phyloP scores from a whole-genome alignment of 2,888 invertebrate genomes.

The Stratiomys singularior region DNA sequence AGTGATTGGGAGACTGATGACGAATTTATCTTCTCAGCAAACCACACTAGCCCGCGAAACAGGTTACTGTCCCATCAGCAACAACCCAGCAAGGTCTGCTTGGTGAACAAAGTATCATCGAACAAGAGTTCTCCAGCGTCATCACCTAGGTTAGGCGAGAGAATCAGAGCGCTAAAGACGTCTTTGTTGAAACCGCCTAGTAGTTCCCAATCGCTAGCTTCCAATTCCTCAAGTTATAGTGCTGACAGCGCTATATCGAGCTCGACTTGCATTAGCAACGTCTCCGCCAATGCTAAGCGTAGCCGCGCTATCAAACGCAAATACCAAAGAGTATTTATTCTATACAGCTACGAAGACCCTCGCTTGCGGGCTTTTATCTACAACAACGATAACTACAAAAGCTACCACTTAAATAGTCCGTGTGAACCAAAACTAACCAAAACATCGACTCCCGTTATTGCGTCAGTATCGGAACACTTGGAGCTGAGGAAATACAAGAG shows the following conservation, averaged over 20 bases:
- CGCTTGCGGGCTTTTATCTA: constrained; percentile 62
- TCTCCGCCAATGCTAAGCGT: constrained; percentile 18
- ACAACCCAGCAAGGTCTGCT: constrained; percentile 37
- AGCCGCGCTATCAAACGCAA: constrained; percentile 54
- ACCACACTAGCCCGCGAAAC: not conserved
- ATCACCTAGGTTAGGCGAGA: not conserved
- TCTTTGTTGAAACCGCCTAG: not conserved
- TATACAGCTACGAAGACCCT: constrained; percentile 61
- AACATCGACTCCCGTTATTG: not conserved
- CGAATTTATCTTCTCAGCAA: constrained; percentile 62
- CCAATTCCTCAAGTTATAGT: not conserved
- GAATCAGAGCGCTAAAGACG: constrained; percentile 21
- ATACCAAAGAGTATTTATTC: constrained; percentile 61
- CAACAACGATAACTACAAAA: constrained; percentile 59
- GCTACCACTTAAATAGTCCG: constrained; percentile 29
- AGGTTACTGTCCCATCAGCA: constrained; percentile 11
- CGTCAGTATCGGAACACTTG: no score
- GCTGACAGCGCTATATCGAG: not conserved
- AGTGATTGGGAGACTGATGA: constrained; percentile 65
- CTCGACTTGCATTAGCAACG: constrained; percentile 22
- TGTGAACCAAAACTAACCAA: not conserved
- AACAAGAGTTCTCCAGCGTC: not conserved
- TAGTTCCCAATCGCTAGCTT: constrained; percentile 54
- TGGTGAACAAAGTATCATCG: not conserved
- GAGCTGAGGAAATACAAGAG: not conserved